phyloP scores from a whole-genome alignment of 2,888 invertebrate species.

The Galeopsomyia nigrocyanea region DNA sequence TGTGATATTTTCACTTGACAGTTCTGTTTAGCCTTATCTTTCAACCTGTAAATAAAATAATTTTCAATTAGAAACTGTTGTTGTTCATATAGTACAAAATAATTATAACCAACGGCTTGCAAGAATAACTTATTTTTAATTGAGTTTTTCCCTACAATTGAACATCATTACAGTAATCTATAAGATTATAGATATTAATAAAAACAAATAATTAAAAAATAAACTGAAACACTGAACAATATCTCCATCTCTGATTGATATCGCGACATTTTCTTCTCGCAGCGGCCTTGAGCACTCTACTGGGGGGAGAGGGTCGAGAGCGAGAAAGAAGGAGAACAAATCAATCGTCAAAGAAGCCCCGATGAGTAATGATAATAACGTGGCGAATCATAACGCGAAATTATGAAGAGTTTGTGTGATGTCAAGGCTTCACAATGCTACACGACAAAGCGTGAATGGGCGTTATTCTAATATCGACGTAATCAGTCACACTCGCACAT shows the following conservation, averaged over 20 bases:
- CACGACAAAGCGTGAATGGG: constrained; percentile 12
- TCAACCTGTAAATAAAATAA: constrained; percentile 26
- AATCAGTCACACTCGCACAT: background rate
- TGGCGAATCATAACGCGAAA: background rate
- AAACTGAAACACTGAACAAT: no score
- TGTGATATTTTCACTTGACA: constrained; percentile 5
- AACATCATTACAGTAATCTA: background rate
- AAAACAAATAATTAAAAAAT: no score
- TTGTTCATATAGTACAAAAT: no score
- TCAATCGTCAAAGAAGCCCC: constrained; percentile 2
- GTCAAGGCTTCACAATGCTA: background rate
- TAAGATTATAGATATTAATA: no score
- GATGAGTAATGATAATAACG: background rate
- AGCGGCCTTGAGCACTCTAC: background rate
- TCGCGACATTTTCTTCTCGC: constrained; percentile 1
- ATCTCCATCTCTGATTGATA: no score
- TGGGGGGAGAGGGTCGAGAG: constrained; percentile 7
- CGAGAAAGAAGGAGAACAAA: background rate
- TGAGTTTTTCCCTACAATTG: background rate
- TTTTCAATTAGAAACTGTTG: background rate
- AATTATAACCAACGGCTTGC: no score
- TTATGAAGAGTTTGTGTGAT: constrained; percentile 12
- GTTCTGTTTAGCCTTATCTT: background rate
- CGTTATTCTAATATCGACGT: background rate
- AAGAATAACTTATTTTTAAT: background rate